A percentile compares a stretch with the other conserved stretches of the same genome.
Evolutionary conservation across 2,797 vertebrate species (phyloP).

Genomic region (Champsocephalus gunnari): DNA sequence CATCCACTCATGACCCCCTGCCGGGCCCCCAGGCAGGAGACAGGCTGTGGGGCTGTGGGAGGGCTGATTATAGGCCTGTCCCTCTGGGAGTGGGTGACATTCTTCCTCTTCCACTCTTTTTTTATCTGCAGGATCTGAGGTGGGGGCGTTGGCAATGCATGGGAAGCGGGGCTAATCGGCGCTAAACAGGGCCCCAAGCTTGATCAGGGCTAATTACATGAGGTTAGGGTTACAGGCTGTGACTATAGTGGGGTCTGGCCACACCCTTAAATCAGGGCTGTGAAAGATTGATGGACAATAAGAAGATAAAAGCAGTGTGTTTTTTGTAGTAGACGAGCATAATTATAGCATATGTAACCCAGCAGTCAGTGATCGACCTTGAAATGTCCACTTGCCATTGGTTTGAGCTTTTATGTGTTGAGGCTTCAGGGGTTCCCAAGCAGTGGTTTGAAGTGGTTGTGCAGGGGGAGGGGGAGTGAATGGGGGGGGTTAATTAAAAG

Average conservation of each 20-base stretch:
- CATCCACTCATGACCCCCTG: slow-evolving; percentile 15
- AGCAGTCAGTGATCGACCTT: slow-evolving; percentile 45
- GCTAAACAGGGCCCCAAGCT: slow-evolving; percentile 58
- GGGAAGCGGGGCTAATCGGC: slow-evolving; percentile 66
- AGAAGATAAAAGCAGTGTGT: not conserved
- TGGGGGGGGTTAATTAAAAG: slow-evolving; percentile 68
- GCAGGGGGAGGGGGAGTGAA: slow-evolving; percentile 53
- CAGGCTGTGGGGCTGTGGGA: slow-evolving; percentile 58
- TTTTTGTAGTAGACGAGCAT: not conserved
- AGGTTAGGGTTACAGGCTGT: slow-evolving; percentile 63
- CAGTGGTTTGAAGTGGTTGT: slow-evolving; percentile 51
- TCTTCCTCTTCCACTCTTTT: slow-evolving; percentile 47
- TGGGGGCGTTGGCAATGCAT: slow-evolving; percentile 40
- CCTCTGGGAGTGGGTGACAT: slow-evolving; percentile 63
- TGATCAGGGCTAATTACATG: slow-evolving; percentile 75
- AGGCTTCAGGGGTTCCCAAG: slow-evolving; percentile 19
- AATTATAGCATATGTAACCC: not conserved
- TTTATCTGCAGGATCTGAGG: slow-evolving; percentile 69
- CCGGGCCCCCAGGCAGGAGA: slow-evolving; percentile 33
- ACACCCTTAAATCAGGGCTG: slow-evolving; percentile 39
- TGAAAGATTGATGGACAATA: slow-evolving; percentile 20
- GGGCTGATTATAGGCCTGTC: slow-evolving; percentile 74
- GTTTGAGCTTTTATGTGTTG: slow-evolving; percentile 13
- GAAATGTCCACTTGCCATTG: slow-evolving; percentile 27
- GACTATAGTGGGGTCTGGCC: slow-evolving; percentile 35